These are phyloP conservation scores for Microplitis demolitor DNA, from an alignment of 1,140 invertebrate species.

Conservation along the genomic window DNA sequence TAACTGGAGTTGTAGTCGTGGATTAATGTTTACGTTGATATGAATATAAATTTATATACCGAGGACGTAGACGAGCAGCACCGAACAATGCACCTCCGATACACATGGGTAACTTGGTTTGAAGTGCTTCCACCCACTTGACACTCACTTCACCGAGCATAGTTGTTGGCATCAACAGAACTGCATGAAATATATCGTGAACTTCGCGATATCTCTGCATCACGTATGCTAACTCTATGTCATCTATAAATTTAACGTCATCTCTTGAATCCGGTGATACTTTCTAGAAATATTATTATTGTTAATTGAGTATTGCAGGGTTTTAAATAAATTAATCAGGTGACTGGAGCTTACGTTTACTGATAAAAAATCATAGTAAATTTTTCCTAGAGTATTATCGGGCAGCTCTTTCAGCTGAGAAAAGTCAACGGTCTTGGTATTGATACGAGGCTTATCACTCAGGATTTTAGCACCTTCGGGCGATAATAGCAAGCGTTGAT, in stretches of 20 bases:
- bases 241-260: conserved; percentile 89
- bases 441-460: conserved; percentile 83
- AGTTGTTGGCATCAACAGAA: conserved; percentile 92
- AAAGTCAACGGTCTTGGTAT: conserved; percentile 81
- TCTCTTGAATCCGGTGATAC: conserved; percentile 92
- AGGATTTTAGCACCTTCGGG: conserved; percentile 77
- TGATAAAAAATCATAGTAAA: conserved; percentile 82
- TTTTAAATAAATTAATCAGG: too few relatives aligned
- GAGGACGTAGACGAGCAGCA: conserved; percentile 77
- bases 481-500: conserved; percentile 68
- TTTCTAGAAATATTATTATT: conserved; percentile 63
- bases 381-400: conserved; percentile 79
- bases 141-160: conserved; percentile 95
- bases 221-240: conserved; percentile 90
- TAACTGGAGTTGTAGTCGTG: too few relatives aligned
- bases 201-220: conserved; percentile 97
- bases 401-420: conserved; percentile 74
- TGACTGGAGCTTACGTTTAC: conserved; percentile 67
- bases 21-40: background rate
- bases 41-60: conserved; percentile 61
- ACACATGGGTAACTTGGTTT: conserved; percentile 90
- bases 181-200: conserved; percentile 93
- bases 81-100: conserved; percentile 86
- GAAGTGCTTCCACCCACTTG: conserved; percentile 97
- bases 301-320: too few relatives aligned